Evolutionary conservation across 1,140 invertebrate species (phyloP).

Genomic region (Temnothorax nylanderi): DNA sequence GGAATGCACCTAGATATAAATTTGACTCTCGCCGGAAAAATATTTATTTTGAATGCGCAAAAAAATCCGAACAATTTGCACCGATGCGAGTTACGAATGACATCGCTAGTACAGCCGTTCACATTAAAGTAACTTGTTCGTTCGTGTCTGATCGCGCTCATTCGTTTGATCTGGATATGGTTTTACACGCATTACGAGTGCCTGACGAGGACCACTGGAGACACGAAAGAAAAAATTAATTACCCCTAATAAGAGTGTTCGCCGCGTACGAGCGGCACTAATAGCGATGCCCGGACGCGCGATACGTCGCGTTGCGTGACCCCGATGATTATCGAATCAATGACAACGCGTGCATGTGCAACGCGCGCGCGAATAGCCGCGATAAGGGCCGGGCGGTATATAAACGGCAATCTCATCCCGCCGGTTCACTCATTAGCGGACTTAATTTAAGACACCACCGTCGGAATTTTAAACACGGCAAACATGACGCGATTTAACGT

Average conservation of each 20-base stretch:
- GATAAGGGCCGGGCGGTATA: conserved; percentile 23
- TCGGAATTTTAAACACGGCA: conserved; percentile 30
- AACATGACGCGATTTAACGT: conserved; percentile 38
- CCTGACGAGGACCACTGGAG: background rate
- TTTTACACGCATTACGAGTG: background rate
- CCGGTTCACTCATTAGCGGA: conserved; percentile 38
- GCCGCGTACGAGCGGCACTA: background rate
- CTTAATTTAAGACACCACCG: conserved; percentile 44
- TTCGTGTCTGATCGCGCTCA: background rate
- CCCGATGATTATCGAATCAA: conserved; percentile 46
- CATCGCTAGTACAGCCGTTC: background rate
- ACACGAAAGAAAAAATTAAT: conserved; percentile 46
- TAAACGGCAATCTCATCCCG: conserved; percentile 50
- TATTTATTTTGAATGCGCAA: conserved; percentile 1
- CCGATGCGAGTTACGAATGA: background rate
- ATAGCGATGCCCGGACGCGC: background rate
- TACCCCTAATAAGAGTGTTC: conserved; percentile 25
- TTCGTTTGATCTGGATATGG: background rate
- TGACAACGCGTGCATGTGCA: conserved; percentile 52
- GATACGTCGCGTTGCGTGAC: conserved; percentile 45
- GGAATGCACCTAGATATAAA: background rate
- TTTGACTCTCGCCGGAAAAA: background rate
- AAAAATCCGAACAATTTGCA: background rate
- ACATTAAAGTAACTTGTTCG: background rate
- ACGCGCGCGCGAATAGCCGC: conserved; percentile 37